Evolutionary conservation across 2,797 vertebrate genomes (phyloP).

Genomic region (Melanotaenia boesemani): DNA sequence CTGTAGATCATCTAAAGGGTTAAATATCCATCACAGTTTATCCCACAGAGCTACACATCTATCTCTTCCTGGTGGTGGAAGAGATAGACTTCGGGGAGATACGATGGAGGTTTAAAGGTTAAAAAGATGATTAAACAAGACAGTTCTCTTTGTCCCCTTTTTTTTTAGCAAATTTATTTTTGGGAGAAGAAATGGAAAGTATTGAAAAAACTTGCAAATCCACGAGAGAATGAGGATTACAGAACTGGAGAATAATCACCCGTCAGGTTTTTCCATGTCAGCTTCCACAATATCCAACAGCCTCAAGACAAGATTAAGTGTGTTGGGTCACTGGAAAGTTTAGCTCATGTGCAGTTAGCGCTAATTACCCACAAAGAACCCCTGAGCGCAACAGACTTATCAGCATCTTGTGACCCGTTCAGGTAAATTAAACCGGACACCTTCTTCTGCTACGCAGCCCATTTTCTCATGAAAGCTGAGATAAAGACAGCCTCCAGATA

Average conservation of each 20-base stretch:
- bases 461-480: constrained; percentile 39
- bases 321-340: constrained; percentile 69
- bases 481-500: constrained; percentile 46
- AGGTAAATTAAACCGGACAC: constrained; percentile 53
- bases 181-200: not conserved
- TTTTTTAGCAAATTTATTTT: not conserved
- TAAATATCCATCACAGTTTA: too few species aligned
- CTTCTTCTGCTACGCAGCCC: not conserved
- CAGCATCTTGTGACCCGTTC: constrained; percentile 46
- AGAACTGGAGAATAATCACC: constrained; percentile 22
- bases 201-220: not conserved
- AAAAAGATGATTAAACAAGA: too few species aligned
- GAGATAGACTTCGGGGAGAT: too few species aligned
- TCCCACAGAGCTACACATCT: too few species aligned
- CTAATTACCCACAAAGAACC: constrained; percentile 52
- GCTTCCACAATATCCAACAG: constrained; percentile 30
- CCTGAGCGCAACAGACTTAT: constrained; percentile 35
- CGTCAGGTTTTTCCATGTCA: constrained; percentile 62
- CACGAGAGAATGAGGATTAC: not conserved
- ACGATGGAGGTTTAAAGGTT: too few species aligned
- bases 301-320: constrained; percentile 56
- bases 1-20: too few species aligned
- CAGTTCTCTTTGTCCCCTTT: rapidly evolving
- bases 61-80: too few species aligned
- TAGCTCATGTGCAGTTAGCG: constrained; percentile 43